phyloP scores from a whole-genome alignment of 1,140 invertebrate species.

The Leptinotarsa defecta region DNA sequence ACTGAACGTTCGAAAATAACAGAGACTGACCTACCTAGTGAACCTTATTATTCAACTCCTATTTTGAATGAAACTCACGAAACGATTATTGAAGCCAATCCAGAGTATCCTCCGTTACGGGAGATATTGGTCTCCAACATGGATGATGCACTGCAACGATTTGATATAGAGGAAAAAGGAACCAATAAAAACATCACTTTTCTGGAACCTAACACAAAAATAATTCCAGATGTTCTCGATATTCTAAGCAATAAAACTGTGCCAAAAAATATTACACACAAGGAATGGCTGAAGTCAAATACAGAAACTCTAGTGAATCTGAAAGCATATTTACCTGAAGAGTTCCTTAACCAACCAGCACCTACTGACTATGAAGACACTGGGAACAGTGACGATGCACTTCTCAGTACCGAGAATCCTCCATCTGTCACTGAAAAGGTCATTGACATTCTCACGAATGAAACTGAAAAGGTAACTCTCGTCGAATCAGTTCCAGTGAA shows the following conservation, averaged over 20 bases:
- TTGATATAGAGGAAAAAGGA: slow-evolving; percentile 31
- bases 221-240: slow-evolving; percentile 45
- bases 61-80: slow-evolving; percentile 29
- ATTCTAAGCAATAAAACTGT: slow-evolving; percentile 39
- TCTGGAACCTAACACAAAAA: slow-evolving; percentile 34
- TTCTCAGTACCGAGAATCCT: not conserved
- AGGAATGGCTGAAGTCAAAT: slow-evolving; percentile 42
- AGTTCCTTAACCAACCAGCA: slow-evolving; percentile 38
- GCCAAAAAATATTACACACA: slow-evolving; percentile 33
- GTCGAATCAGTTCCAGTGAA: not conserved
- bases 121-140: slow-evolving; percentile 45
- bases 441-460: not conserved
- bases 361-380: slow-evolving; percentile 38
- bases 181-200: slow-evolving; percentile 13
- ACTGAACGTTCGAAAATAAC: slow-evolving; percentile 1
- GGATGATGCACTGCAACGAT: slow-evolving; percentile 29
- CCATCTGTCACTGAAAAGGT: not conserved
- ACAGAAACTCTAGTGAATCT: slow-evolving; percentile 30
- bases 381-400: not conserved
- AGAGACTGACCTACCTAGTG: not conserved
- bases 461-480: not conserved
- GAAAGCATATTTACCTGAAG: slow-evolving; percentile 40
- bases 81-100: slow-evolving; percentile 48
- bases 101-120: slow-evolving; percentile 55
- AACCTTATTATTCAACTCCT: not conserved